These are phyloP conservation scores for Micromesistius poutassou DNA, from an alignment of 2,797 vertebrate genomes.

Conservation along the genomic window DNA sequence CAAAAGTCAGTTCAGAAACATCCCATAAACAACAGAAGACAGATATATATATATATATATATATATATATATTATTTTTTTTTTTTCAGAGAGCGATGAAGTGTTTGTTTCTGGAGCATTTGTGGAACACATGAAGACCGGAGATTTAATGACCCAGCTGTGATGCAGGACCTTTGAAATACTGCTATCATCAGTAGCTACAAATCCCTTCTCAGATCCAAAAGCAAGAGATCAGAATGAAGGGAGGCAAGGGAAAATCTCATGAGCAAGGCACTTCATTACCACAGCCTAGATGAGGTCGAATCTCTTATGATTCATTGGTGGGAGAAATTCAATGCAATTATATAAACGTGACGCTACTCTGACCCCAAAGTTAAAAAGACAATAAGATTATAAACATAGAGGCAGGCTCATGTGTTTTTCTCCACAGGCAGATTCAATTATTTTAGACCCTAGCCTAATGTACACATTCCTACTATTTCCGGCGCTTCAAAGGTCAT, in stretches of 20 bases:
- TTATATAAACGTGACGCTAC: too few species aligned
- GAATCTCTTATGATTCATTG: too few species aligned
- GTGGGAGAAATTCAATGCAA: too few species aligned
- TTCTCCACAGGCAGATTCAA: too few species aligned
- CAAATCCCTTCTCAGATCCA: slow-evolving; percentile 8
- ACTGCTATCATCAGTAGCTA: background rate
- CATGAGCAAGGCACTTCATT: background rate
- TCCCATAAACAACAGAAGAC: background rate
- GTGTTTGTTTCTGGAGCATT: too few species aligned
- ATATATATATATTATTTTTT: too few species aligned
- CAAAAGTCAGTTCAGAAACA: background rate
- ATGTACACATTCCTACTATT: background rate
- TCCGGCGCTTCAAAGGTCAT: background rate
- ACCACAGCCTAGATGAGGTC: background rate
- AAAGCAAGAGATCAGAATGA: background rate
- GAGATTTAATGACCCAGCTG: background rate
- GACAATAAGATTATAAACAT: too few species aligned
- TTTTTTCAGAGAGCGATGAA: background rate
- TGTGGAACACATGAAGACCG: background rate
- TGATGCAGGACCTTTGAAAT: too few species aligned
- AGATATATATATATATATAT: too few species aligned
- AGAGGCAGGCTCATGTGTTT: too few species aligned
- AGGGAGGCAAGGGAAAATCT: background rate
- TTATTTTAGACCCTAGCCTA: too few species aligned
- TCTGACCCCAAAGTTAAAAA: too few species aligned